These are phyloP conservation scores for Ahaetulla prasina DNA, from an alignment of 2,113 vertebrate genomes.

Conservation along the genomic window DNA sequence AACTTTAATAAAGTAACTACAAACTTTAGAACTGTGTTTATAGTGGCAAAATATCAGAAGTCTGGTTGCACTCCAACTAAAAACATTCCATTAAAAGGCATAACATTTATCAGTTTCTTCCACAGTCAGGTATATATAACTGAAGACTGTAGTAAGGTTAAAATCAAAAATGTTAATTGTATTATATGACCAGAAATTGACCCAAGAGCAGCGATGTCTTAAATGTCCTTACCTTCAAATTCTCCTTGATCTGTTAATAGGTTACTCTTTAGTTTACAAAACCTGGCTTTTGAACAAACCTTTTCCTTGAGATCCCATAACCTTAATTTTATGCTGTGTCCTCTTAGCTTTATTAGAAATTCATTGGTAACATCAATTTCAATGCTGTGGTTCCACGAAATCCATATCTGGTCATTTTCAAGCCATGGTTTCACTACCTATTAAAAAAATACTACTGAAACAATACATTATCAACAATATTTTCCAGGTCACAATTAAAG, in stretches of 20 bases:
- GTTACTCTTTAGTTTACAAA: conserved; percentile 51
- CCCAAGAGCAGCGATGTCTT: not conserved
- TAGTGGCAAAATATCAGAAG: not conserved
- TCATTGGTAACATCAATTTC: conserved; percentile 67
- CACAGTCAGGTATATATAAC: not conserved
- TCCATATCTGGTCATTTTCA: conserved; percentile 75
- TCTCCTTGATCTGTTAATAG: conserved; percentile 32
- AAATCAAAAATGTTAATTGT: not conserved
- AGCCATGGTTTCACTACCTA: conserved; percentile 73
- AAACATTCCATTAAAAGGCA: not conserved
- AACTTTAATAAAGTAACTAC: not conserved
- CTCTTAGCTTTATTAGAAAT: conserved; percentile 69
- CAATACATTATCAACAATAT: not conserved
- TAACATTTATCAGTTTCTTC: not conserved
- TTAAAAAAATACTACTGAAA: not conserved
- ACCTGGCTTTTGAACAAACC: conserved; percentile 61
- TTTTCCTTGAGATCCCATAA: conserved; percentile 76
- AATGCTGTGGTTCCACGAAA: conserved; percentile 73
- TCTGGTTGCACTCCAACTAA: not conserved
- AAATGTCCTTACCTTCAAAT: conserved; percentile 42
- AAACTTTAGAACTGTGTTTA: not conserved
- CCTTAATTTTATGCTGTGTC: conserved; percentile 72
- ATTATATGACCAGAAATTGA: not conserved
- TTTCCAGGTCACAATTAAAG: not conserved
- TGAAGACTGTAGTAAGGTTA: not conserved